These are phyloP conservation scores for Autographa pulchrina DNA, from an alignment of 2,888 invertebrate species.

Conservation along the genomic window DNA sequence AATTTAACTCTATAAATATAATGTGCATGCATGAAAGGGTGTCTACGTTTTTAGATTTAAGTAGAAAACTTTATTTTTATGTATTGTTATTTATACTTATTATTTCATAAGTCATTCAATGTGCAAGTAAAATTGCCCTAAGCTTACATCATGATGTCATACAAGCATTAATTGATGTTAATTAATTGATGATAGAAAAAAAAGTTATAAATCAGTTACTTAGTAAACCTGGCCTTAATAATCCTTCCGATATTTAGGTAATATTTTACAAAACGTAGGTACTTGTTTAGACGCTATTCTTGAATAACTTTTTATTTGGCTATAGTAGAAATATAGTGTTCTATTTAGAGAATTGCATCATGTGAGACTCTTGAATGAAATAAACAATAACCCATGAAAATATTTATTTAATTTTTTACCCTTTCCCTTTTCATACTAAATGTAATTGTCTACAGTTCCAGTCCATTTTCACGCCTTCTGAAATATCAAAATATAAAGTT, in stretches of 20 bases:
- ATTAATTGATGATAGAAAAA: too few relatives aligned
- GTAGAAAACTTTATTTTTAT: neutral
- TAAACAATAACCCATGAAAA: conserved; percentile 41
- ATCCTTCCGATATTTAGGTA: too few relatives aligned
- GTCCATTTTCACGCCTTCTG: conserved; percentile 54
- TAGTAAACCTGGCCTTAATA: too few relatives aligned
- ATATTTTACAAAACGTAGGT: too few relatives aligned
- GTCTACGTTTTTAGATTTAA: neutral
- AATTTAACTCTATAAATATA: neutral
- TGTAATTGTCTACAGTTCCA: conserved; percentile 51
- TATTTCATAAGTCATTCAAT: neutral
- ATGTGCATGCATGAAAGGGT: neutral
- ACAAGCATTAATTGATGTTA: too few relatives aligned
- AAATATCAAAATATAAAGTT: conserved; percentile 23
- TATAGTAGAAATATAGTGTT: neutral
- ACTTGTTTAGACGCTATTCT: neutral
- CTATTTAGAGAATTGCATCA: conserved; percentile 9
- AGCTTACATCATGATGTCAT: too few relatives aligned
- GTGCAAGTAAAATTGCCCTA: neutral
- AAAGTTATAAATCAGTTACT: too few relatives aligned
- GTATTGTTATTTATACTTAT: neutral
- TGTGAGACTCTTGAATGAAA: conserved; percentile 42
- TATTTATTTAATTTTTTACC: conserved; percentile 46
- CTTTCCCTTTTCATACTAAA: conserved; percentile 19
- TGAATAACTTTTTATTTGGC: neutral